Percentiles rank a stretch among this genome's conserved stretches.
Evolutionary conservation across 2,888 invertebrate genomes (phyloP).

Genomic region (Hipparchia sbordonii): DNA sequence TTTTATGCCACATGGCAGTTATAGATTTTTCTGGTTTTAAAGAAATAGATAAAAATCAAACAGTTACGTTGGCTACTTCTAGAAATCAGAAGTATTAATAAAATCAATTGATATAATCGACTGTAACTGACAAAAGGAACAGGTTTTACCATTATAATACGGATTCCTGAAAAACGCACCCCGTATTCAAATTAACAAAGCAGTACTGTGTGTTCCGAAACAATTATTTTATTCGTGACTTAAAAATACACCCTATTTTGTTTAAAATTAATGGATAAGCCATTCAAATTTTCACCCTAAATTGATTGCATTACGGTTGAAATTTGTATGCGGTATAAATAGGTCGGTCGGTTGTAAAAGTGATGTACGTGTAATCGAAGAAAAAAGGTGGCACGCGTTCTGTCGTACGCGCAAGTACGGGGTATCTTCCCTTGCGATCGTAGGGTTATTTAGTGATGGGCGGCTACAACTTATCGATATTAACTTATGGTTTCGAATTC

Average conservation of each 20-base stretch:
- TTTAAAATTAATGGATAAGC: not conserved
- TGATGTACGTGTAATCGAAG: slow-evolving; percentile 69
- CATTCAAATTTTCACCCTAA: slow-evolving; percentile 38
- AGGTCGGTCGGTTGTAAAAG: slow-evolving; percentile 53
- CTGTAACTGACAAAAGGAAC: not conserved
- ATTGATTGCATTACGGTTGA: slow-evolving; percentile 3
- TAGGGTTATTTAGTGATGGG: slow-evolving; percentile 61
- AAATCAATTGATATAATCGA: not conserved
- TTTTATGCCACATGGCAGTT: too few species aligned
- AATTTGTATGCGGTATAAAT: slow-evolving; percentile 30
- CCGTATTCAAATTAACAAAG: slow-evolving; percentile 81
- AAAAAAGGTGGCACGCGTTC: slow-evolving; percentile 81
- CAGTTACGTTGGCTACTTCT: too few species aligned
- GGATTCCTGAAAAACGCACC: slow-evolving; percentile 52
- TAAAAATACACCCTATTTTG: slow-evolving; percentile 52
- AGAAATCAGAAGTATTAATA: too few species aligned
- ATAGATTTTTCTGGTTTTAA: too few species aligned
- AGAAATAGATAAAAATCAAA: too few species aligned
- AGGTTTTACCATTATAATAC: not conserved
- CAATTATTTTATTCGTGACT: slow-evolving; percentile 69
- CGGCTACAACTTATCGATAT: slow-evolving; percentile 25
- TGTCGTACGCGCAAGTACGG: slow-evolving; percentile 65
- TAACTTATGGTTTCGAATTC: not conserved
- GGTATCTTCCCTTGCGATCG: slow-evolving; percentile 77
- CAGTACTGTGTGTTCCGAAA: slow-evolving; percentile 75